A percentile compares a stretch with the other conserved stretches of the same genome.
These are phyloP conservation scores for Scaptomyza cyrtandrae DNA, from an alignment of 2,888 invertebrate species.

Conservation along the genomic window DNA sequence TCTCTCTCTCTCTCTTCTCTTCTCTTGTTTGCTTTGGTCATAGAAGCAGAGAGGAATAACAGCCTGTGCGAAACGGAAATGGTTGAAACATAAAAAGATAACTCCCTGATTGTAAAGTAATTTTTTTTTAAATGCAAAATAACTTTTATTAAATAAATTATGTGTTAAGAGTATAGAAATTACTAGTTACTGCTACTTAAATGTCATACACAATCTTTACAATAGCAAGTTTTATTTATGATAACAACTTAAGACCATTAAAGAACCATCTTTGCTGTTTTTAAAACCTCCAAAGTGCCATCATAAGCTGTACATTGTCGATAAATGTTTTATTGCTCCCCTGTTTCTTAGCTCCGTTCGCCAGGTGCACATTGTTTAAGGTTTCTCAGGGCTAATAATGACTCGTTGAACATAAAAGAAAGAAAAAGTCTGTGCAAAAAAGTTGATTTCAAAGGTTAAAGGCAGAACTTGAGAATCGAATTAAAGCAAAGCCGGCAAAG, in stretches of 20 bases:
- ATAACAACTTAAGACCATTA: neutral
- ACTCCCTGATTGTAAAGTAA: conserved; percentile 24
- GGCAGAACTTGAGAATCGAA: conserved; percentile 37
- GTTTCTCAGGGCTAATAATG: neutral
- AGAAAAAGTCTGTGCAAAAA: neutral
- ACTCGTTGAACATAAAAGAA: neutral
- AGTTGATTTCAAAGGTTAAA: conserved; percentile 4
- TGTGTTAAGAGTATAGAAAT: neutral
- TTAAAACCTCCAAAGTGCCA: neutral
- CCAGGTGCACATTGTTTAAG: neutral
- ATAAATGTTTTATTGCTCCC: conserved; percentile 4
- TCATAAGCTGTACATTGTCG: neutral
- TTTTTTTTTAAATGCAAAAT: conserved; percentile 14
- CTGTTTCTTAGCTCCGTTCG: neutral
- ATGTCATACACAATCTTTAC: neutral
- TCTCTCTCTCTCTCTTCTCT: neutral
- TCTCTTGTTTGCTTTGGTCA: neutral
- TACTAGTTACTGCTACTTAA: neutral
- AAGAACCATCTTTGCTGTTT: neutral
- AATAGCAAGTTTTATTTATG: neutral
- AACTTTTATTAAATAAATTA: neutral
- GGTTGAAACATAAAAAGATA: conserved; percentile 50
- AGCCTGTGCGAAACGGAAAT: conserved; percentile 20
- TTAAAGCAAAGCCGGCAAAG: conserved; percentile 41
- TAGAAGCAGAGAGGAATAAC: neutral